phyloP scores from a whole-genome alignment of 1,140 invertebrate genomes.

The Formica selysi region DNA sequence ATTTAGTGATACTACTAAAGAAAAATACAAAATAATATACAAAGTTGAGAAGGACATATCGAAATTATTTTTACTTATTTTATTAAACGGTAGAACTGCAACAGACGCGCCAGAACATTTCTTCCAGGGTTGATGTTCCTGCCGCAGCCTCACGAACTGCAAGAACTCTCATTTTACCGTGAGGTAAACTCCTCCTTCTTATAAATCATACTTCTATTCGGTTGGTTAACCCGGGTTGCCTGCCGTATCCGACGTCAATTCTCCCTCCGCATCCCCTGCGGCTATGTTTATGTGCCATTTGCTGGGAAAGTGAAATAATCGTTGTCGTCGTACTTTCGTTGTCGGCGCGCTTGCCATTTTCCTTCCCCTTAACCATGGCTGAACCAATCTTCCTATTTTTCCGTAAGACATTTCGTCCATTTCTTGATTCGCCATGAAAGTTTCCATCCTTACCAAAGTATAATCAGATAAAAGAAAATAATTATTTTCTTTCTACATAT shows the following conservation, averaged over 20 bases:
- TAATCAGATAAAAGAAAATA: slow-evolving; percentile 15
- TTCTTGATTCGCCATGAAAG: slow-evolving; percentile 21
- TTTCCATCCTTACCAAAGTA: slow-evolving; percentile 28
- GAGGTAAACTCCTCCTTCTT: slow-evolving; percentile 59
- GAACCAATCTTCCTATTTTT: slow-evolving; percentile 60
- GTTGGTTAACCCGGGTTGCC: slow-evolving; percentile 74
- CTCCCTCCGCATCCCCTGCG: slow-evolving; percentile 42
- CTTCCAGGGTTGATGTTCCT: slow-evolving; percentile 7
- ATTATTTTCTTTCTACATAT: not conserved
- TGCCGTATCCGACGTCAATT: slow-evolving; percentile 53
- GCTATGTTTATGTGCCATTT: slow-evolving; percentile 77
- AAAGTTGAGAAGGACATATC: not conserved
- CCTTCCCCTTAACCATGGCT: slow-evolving; percentile 8
- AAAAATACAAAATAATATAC: not conserved
- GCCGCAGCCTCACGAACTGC: slow-evolving; percentile 31
- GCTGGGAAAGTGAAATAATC: slow-evolving; percentile 76
- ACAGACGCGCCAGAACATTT: slow-evolving; percentile 5
- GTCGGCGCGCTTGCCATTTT: slow-evolving; percentile 52
- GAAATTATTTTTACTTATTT: slow-evolving; percentile 22
- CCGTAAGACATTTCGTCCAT: slow-evolving; percentile 24
- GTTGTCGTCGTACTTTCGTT: slow-evolving; percentile 57
- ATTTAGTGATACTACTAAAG: not conserved
- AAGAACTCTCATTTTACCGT: slow-evolving; percentile 62
- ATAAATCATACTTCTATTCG: slow-evolving; percentile 78
- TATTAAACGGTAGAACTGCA: slow-evolving; percentile 27